phyloP scores from a whole-genome alignment of 2,797 vertebrate genomes.

The Moxostoma hubbsi region DNA sequence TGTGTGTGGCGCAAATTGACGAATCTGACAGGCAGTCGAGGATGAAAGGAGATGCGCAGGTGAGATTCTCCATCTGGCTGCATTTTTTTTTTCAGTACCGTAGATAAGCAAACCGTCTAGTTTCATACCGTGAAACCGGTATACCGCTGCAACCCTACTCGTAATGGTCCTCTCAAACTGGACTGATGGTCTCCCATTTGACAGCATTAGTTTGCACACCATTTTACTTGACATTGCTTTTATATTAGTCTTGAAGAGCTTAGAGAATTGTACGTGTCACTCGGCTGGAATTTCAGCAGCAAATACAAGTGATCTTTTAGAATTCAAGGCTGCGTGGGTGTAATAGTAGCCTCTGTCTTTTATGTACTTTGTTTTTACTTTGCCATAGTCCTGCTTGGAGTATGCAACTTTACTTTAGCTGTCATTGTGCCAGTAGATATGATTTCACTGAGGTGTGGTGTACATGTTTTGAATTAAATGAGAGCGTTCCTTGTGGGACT shows the following conservation, averaged over 20 bases:
- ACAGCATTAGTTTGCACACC: not conserved
- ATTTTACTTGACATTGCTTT: not conserved
- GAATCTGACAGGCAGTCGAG: no score
- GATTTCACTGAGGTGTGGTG: constrained; percentile 26
- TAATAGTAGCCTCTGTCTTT: not conserved
- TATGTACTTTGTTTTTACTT: not conserved
- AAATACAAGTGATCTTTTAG: not conserved
- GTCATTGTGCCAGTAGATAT: constrained; percentile 14
- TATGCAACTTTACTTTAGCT: not conserved
- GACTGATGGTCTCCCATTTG: not conserved
- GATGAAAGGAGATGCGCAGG: no score
- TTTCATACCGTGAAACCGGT: no score
- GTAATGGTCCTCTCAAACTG: not conserved
- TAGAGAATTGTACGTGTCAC: not conserved
- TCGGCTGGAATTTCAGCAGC: not conserved
- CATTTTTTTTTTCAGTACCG: no score
- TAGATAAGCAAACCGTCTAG: no score
- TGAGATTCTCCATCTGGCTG: no score
- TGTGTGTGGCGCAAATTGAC: no score
- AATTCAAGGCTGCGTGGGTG: not conserved
- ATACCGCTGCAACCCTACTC: no score
- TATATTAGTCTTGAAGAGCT: not conserved
- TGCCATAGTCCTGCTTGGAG: not conserved
- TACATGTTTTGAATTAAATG: constrained; percentile 53
- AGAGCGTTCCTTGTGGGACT: constrained; percentile 29